phyloP scores from a whole-genome alignment of 2,888 invertebrate species.

The Margaritifera margaritifera region DNA sequence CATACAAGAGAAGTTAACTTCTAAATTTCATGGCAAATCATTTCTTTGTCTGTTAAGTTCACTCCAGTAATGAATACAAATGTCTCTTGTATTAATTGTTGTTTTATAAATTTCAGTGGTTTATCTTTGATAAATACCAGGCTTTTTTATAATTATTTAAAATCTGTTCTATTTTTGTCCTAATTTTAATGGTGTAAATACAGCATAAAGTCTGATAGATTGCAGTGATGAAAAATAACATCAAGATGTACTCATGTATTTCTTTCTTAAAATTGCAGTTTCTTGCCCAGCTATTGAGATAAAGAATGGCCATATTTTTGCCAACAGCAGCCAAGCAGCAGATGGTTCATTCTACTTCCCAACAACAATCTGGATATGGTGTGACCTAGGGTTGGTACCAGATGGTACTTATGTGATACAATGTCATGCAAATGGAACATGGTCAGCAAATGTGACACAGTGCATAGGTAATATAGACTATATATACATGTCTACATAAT shows the following conservation, averaged over 20 bases:
- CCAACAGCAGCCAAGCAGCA: conserved; percentile 34
- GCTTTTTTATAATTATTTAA: no score
- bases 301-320: conserved; percentile 31
- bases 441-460: conserved; percentile 40
- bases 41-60: no score
- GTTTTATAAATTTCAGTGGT: no score
- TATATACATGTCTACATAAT: neutral
- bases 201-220: neutral
- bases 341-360: conserved; percentile 47
- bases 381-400: conserved; percentile 43
- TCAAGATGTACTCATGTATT: neutral
- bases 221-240: no score
- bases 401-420: conserved; percentile 34
- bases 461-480: conserved; percentile 44
- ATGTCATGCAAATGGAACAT: conserved; percentile 46
- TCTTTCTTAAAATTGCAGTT: conserved; percentile 29
- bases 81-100: no score
- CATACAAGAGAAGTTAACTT: no score
- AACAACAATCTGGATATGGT: conserved; percentile 42
- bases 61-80: no score
- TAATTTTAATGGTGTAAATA: neutral
- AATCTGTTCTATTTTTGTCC: neutral
- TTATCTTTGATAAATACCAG: no score
- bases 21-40: no score
- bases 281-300: conserved; percentile 41